A percentile compares a stretch with the other conserved stretches of the same genome.
Conservation (phyloP, 2,888 invertebrate species). For the Amiota minor region DNA sequence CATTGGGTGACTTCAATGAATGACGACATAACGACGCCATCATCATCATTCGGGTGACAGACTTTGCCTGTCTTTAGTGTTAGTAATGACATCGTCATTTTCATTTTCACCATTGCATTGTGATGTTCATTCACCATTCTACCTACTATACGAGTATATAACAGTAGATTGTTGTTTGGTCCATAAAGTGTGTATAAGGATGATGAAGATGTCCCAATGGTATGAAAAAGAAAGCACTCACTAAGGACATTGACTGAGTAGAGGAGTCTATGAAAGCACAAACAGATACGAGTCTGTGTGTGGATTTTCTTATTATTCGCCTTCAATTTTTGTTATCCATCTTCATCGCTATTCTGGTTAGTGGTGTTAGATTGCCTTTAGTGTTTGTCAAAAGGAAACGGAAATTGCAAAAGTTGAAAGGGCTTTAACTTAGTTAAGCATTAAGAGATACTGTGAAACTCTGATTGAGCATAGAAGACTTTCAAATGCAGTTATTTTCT, state of each 20-base stretch:
- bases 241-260: not conserved
- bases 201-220: not conserved
- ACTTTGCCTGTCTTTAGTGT: not conserved
- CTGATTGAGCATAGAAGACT: not conserved
- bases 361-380: not conserved
- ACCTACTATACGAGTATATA: not conserved
- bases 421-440: not conserved
- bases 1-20: not conserved
- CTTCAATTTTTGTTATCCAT: no score
- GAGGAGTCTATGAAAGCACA: conserved; percentile 15
- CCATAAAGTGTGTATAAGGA: not conserved
- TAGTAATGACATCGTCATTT: not conserved
- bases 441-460: not conserved
- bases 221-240: not conserved
- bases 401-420: conserved; percentile 1
- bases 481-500: not conserved
- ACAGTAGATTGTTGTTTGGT: not conserved
- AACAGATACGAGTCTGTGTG: not conserved
- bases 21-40: not conserved
- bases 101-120: not conserved
- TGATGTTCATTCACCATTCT: not conserved
- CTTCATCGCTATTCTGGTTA: no score
- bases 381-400: conserved; percentile 12
- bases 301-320: no score
- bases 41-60: no score